phyloP scores from a whole-genome alignment of 1,140 invertebrate species.

The Pseudomyrmex flavicornis region DNA sequence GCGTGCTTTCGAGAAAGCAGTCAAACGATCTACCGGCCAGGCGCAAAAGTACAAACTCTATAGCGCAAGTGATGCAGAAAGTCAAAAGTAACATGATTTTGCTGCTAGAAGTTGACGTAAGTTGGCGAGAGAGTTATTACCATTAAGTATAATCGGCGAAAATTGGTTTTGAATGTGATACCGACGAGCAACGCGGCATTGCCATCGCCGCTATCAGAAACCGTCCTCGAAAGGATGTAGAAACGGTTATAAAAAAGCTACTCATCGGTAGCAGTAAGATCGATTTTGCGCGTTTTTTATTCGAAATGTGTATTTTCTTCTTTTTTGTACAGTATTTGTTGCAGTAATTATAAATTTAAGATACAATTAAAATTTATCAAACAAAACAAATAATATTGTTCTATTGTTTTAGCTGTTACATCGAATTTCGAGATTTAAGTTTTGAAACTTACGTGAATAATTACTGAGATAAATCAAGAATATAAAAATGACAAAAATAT shows the following conservation, averaged over 20 bases:
- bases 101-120: constrained; percentile 73
- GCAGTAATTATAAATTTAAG: constrained; percentile 73
- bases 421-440: constrained; percentile 60
- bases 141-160: constrained; percentile 78
- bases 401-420: constrained; percentile 55
- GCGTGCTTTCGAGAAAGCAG: constrained; percentile 31
- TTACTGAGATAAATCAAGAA: constrained; percentile 13
- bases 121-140: constrained; percentile 69
- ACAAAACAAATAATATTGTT: constrained; percentile 66
- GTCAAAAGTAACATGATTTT: constrained; percentile 48
- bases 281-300: constrained; percentile 58
- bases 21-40: constrained; percentile 71
- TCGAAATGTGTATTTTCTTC: constrained; percentile 67
- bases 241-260: constrained; percentile 12
- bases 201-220: constrained; percentile 60
- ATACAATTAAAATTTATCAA: constrained; percentile 68
- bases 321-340: constrained; percentile 83
- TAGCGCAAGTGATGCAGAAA: constrained; percentile 64
- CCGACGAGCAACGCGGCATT: constrained; percentile 70
- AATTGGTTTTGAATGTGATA: constrained; percentile 78
- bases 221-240: constrained; percentile 63
- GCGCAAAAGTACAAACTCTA: constrained; percentile 80
- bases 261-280: constrained; percentile 29
- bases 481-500: background rate
- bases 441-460: constrained; percentile 38